Conservation (phyloP, 2,888 invertebrate species). For the Xylota segnis region DNA sequence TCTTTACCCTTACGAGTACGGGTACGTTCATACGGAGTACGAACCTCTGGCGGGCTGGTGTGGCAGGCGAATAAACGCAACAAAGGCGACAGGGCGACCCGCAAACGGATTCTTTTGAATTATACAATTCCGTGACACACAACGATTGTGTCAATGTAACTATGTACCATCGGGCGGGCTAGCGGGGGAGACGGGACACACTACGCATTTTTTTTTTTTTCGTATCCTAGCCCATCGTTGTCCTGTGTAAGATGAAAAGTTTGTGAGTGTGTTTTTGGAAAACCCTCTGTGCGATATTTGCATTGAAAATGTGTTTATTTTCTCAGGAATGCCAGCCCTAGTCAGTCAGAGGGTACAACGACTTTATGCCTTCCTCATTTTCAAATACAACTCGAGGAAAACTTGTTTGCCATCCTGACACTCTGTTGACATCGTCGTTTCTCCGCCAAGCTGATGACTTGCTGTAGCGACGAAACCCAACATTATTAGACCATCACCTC, state of each 20-base stretch:
- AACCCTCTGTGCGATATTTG: conserved; percentile 52
- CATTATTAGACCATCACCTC: conserved; percentile 76
- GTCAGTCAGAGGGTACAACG: conserved; percentile 16
- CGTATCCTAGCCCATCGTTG: neutral
- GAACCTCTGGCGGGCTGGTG: neutral
- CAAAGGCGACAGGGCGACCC: conserved; percentile 65
- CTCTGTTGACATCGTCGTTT: conserved; percentile 65
- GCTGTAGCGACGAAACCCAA: conserved; percentile 60
- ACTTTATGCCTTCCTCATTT: conserved; percentile 60
- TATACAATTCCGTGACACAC: conserved; percentile 69
- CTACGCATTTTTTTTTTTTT: conserved; percentile 58
- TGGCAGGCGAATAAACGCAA: conserved; percentile 30
- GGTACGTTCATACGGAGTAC: neutral
- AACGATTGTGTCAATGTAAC: conserved; percentile 74
- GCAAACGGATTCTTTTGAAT: conserved; percentile 73
- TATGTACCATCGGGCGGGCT: conserved; percentile 34
- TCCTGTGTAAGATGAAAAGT: conserved; percentile 45
- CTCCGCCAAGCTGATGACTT: conserved; percentile 31
- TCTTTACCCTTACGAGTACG: conserved; percentile 10
- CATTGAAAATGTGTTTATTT: conserved; percentile 74
- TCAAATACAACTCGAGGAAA: conserved; percentile 58
- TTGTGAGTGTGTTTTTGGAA: conserved; percentile 29
- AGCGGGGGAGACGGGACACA: conserved; percentile 35
- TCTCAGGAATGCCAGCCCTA: conserved; percentile 48
- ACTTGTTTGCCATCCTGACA: conserved; percentile 74